These are phyloP conservation scores for Noctua fimbriata DNA, from an alignment of 2,888 invertebrate genomes.

Conservation along the genomic window DNA sequence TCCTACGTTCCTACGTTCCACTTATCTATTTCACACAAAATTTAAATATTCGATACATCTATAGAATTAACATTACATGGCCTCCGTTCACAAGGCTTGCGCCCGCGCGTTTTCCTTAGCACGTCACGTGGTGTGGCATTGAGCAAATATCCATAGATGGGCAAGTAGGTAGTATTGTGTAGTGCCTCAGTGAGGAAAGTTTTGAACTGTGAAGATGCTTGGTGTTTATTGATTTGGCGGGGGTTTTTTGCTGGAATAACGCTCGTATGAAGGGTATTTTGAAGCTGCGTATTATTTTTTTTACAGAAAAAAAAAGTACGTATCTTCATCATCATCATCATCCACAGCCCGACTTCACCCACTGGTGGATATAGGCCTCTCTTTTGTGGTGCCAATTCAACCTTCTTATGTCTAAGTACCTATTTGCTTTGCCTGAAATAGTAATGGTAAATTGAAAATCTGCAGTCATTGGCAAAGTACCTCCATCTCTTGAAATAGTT, in stretches of 20 bases:
- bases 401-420: rapidly evolving
- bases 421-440: not conserved
- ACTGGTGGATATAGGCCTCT: not conserved
- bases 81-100: slow-evolving; percentile 46
- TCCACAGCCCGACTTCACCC: not conserved
- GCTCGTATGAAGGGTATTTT: not conserved
- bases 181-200: slow-evolving; percentile 52
- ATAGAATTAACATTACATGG: slow-evolving; percentile 48
- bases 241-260: not conserved
- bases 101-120: slow-evolving; percentile 46
- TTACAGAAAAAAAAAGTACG: too few relatives aligned
- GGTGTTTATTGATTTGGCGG: not conserved
- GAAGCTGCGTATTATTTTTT: not conserved
- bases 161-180: slow-evolving; percentile 36
- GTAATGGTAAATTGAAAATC: not conserved
- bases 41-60: slow-evolving; percentile 11
- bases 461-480: not conserved
- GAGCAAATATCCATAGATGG: slow-evolving; percentile 33
- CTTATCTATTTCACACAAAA: not conserved
- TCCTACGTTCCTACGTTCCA: too few relatives aligned
- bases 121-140: slow-evolving; percentile 31
- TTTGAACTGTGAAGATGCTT: not conserved
- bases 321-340: not conserved
- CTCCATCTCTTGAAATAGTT: too few relatives aligned
- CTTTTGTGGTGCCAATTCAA: not conserved